Evolutionary conservation across 1,140 invertebrate species (phyloP).

Genomic region (Aphelinus atriplicis): DNA sequence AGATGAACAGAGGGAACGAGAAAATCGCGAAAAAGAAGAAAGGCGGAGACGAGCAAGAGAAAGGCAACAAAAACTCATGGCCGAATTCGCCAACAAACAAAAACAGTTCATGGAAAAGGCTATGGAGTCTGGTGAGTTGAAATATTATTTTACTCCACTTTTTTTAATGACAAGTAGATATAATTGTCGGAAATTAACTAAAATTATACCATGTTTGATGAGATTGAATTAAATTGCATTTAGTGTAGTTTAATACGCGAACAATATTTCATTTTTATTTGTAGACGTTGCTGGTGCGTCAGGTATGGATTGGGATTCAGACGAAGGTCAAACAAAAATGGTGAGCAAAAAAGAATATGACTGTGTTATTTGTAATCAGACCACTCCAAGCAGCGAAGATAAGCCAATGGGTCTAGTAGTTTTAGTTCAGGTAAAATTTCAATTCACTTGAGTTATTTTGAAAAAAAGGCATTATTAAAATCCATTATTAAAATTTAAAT

Average conservation of each 20-base stretch:
- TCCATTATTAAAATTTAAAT: constrained; percentile 21
- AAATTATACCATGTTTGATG: no score
- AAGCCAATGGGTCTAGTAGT: constrained; percentile 92
- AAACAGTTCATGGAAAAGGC: constrained; percentile 90
- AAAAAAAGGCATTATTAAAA: no score
- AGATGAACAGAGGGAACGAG: constrained; percentile 76
- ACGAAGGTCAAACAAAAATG: constrained; percentile 65
- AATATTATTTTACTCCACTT: background rate
- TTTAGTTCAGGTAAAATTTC: constrained; percentile 77
- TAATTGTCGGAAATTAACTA: no score
- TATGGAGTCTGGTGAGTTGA: constrained; percentile 72
- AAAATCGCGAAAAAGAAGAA: constrained; percentile 81
- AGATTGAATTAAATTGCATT: no score
- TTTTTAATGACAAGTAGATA: no score
- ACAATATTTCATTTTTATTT: background rate
- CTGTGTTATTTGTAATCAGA: constrained; percentile 96
- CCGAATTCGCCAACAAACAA: constrained; percentile 90
- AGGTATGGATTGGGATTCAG: constrained; percentile 76
- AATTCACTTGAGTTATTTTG: background rate
- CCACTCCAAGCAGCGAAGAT: constrained; percentile 82
- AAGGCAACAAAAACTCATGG: constrained; percentile 90
- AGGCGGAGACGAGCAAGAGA: constrained; percentile 85
- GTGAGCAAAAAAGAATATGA: constrained; percentile 84
- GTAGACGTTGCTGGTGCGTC: constrained; percentile 64
- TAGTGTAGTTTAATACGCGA: no score